These are phyloP conservation scores for Hypomecis atomaria DNA, from an alignment of 2,888 invertebrate genomes.

Conservation along the genomic window DNA sequence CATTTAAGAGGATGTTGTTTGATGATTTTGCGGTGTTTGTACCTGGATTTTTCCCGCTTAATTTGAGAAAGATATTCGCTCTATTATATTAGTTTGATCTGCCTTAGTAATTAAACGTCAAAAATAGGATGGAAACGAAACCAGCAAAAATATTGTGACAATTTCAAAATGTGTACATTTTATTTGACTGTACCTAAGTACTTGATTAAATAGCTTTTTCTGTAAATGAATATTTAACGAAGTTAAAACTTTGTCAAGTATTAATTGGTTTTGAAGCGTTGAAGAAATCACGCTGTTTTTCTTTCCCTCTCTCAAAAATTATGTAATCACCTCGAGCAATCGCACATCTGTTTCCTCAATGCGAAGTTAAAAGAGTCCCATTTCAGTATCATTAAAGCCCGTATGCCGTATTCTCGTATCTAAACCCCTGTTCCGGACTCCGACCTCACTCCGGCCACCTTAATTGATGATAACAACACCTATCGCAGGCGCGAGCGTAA, in stretches of 20 bases:
- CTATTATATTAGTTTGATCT: slow-evolving; percentile 47
- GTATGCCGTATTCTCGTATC: slow-evolving; percentile 6
- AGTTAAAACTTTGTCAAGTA: too few relatives aligned
- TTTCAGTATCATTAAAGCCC: slow-evolving; percentile 7
- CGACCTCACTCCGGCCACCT: slow-evolving; percentile 6
- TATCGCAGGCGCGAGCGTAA: slow-evolving; percentile 10
- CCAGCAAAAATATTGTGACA: too few relatives aligned
- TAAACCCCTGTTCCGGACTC: slow-evolving; percentile 5
- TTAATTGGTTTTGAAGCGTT: too few relatives aligned
- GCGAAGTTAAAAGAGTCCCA: slow-evolving; percentile 8
- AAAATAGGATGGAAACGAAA: too few relatives aligned
- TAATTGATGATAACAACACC: slow-evolving; percentile 27
- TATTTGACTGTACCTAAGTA: too few relatives aligned
- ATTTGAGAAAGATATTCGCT: slow-evolving; percentile 72
- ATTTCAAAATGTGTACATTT: too few relatives aligned
- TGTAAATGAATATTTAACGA: too few relatives aligned
- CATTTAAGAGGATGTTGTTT: too few relatives aligned
- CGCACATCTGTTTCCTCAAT: slow-evolving; percentile 7
- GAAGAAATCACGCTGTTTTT: not conserved
- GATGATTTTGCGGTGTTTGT: slow-evolving; percentile 68
- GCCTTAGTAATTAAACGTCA: not conserved
- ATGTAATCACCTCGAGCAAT: not conserved
- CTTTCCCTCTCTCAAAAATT: not conserved
- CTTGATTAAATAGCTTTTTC: too few relatives aligned
- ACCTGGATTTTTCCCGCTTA: slow-evolving; percentile 64